These are phyloP conservation scores for Oligia fasciuncula DNA, from an alignment of 2,888 invertebrate species.

Conservation along the genomic window DNA sequence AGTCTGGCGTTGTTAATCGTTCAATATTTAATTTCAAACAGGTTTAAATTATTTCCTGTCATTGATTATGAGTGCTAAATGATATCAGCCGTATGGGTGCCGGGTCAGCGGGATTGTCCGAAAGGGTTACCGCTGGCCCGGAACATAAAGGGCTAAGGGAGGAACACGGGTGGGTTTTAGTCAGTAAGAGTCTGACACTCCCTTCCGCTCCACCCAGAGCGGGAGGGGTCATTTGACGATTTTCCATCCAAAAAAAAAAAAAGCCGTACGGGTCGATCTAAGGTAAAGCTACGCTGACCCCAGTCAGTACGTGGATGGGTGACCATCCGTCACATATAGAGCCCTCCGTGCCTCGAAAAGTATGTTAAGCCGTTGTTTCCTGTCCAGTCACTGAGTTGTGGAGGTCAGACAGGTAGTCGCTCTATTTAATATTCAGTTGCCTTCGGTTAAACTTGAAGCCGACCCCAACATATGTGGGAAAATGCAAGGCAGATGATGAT, in stretches of 20 bases:
- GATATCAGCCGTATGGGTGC: no score
- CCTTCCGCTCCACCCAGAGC: no score
- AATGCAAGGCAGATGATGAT: neutral
- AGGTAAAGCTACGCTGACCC: neutral
- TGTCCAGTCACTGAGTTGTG: neutral
- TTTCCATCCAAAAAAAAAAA: no score
- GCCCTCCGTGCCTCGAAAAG: neutral
- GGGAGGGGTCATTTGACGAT: no score
- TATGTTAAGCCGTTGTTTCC: neutral
- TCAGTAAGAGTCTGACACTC: no score
- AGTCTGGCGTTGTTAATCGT: slow-evolving; percentile 3
- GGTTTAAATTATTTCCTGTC: neutral
- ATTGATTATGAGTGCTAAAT: neutral
- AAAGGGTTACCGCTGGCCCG: no score
- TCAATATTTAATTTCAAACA: slow-evolving; percentile 17
- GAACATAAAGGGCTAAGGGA: no score
- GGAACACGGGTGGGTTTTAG: no score
- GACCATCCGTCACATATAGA: neutral
- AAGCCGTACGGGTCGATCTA: no score
- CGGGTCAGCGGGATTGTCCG: no score
- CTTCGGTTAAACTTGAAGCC: neutral
- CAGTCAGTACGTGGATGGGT: neutral
- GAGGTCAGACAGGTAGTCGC: neutral
- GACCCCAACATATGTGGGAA: neutral
- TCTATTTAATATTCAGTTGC: neutral